These are phyloP conservation scores for Serripes groenlandicus DNA, from an alignment of 2,888 invertebrate species.

Conservation along the genomic window DNA sequence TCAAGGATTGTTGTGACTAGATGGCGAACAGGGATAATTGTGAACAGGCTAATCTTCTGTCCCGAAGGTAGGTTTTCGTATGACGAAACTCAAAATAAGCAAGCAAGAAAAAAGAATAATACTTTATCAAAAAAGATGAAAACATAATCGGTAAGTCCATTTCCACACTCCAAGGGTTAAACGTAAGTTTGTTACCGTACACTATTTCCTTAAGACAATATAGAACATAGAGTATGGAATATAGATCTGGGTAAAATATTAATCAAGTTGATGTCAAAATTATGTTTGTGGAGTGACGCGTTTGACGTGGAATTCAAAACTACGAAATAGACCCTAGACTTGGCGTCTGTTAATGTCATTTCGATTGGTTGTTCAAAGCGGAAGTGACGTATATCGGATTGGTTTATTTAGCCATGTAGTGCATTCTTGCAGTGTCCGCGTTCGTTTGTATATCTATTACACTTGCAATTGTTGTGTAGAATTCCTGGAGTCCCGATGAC, in stretches of 20 bases:
- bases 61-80: too few species aligned
- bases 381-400: background rate
- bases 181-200: too few species aligned
- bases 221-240: constrained; percentile 44
- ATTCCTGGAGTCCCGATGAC: background rate
- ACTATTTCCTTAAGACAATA: too few species aligned
- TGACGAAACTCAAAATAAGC: too few species aligned
- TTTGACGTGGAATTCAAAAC: constrained; percentile 64
- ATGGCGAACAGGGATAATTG: too few species aligned
- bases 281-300: constrained; percentile 55
- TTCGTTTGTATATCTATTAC: constrained; percentile 15
- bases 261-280: constrained; percentile 67
- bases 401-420: background rate
- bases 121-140: too few species aligned
- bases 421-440: background rate
- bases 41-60: too few species aligned
- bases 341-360: constrained; percentile 42
- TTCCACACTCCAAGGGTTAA: too few species aligned
- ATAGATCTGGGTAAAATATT: constrained; percentile 61
- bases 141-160: too few species aligned
- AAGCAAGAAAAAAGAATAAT: too few species aligned
- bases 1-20: too few species aligned
- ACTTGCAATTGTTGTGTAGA: constrained; percentile 5
- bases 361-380: background rate
- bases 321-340: constrained; percentile 52